phyloP scores from a whole-genome alignment of 2,113 vertebrate species.

The Bubo scandiacus region DNA sequence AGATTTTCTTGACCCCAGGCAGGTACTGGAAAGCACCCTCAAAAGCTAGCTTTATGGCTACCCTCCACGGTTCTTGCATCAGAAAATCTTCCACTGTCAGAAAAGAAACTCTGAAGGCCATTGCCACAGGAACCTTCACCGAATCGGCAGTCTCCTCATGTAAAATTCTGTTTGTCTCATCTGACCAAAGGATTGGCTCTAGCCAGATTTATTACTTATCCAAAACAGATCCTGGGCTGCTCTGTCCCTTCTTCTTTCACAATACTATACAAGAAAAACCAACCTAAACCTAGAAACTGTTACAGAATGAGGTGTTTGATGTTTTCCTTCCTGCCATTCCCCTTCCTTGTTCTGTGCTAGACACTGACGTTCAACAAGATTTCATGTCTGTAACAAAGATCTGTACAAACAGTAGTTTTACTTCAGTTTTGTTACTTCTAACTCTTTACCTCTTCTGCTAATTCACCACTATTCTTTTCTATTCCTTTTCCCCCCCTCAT shows the following conservation, averaged over 20 bases:
- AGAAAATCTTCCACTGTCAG: neutral
- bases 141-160: neutral
- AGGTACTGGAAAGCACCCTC: neutral
- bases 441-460: neutral
- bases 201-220: neutral
- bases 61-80: neutral
- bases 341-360: neutral
- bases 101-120: neutral
- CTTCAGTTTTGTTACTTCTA: neutral
- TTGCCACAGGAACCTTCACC: neutral
- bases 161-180: neutral
- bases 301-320: neutral
- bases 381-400: neutral
- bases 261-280: neutral
- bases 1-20: neutral
- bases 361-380: neutral
- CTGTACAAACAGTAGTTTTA: neutral
- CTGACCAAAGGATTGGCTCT: neutral
- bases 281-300: neutral
- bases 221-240: neutral
- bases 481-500: fast-evolving
- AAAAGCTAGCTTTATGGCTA: neutral
- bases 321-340: neutral
- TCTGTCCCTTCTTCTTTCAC: neutral
- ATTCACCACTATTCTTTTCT: neutral